Evolutionary conservation across 1,140 invertebrate genomes (phyloP), one percentile per base, ranked within the genome.

Genomic region (Procambarus clarkii): DNA sequence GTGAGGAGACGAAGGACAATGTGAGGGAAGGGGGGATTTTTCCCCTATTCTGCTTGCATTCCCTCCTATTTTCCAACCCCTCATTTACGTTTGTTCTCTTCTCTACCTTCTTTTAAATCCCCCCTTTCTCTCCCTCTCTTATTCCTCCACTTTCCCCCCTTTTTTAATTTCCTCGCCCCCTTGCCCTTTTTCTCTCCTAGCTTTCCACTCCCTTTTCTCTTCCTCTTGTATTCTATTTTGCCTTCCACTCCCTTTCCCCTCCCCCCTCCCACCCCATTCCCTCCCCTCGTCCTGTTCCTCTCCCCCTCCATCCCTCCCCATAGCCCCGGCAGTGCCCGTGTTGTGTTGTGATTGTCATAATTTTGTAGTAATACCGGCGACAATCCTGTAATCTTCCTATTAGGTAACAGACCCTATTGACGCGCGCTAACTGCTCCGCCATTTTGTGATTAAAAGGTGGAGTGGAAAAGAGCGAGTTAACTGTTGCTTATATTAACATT

Each of bases 361-460:
- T 74, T 74, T 24, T 8, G 24, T 24, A 24, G 69, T 74, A 24
- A 74, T 34, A 74, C 21, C n/a, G 69, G 3, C 69, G 69, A 34
- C 69, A 74, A 24, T 74, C 69, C 69, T 74, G 69, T 74, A 74
- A 74, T 74, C 69, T 74, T 74, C 4, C 69, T 74, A 74, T 74
- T 74, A 74, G 69, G 21, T 74, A 34, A 34, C 24, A 24, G n/a
- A 74, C 69, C 24, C n/a, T 74, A 74, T 74, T 74, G 69, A 74
- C 69, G 69, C 5, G n/a, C n/a, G 69, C n/a, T 74, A 74, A 74
- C 69, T 74, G n/a, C 69, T 21, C 13, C 2, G 7, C 69, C 69
- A 74, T 74, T 24, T 74, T 74, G n/a, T 24, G 69, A 74, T 74
- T 74, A 74, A 74, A 74, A 74, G 69, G 69, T 18, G 50, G 50